Conservation (phyloP, 1,140 invertebrate genomes). For the Brachionus manjavacas region DNA sequence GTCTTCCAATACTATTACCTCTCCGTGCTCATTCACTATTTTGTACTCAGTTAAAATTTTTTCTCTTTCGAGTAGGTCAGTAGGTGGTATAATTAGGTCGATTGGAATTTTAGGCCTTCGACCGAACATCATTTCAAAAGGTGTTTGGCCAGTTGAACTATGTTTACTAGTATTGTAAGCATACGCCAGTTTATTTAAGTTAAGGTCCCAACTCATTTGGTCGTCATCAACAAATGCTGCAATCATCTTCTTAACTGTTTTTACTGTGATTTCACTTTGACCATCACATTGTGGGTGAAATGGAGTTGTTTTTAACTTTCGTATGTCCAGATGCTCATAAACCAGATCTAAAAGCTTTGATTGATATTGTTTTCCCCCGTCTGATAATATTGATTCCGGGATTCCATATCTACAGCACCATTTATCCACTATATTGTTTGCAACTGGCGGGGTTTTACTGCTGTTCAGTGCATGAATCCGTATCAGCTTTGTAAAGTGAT, state of each 20-base stretch:
- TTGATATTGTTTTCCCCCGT: background rate
- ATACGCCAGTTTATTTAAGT: background rate
- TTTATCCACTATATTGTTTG: no score
- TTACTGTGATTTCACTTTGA: no score
- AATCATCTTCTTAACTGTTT: no score
- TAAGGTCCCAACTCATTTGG: background rate
- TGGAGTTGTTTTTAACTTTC: no score
- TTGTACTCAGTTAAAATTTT: background rate
- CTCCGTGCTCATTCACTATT: background rate
- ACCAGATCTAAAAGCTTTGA: background rate
- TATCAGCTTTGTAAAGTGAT: background rate
- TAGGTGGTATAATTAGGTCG: background rate
- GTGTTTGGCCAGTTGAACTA: no score
- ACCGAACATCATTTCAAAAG: no score
- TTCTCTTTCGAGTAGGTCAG: background rate
- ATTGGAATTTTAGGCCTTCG: no score
- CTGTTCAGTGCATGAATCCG: background rate
- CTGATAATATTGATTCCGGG: background rate
- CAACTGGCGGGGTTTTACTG: no score
- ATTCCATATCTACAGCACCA: no score
- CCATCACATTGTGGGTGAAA: no score
- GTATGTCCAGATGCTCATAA: no score
- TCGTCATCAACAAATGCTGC: background rate
- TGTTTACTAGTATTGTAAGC: background rate
- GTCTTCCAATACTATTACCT: background rate